A percentile compares a stretch with the other conserved stretches of the same genome.
phyloP scores from a whole-genome alignment of 2,113 vertebrate genomes.

The Mungos mungo region DNA sequence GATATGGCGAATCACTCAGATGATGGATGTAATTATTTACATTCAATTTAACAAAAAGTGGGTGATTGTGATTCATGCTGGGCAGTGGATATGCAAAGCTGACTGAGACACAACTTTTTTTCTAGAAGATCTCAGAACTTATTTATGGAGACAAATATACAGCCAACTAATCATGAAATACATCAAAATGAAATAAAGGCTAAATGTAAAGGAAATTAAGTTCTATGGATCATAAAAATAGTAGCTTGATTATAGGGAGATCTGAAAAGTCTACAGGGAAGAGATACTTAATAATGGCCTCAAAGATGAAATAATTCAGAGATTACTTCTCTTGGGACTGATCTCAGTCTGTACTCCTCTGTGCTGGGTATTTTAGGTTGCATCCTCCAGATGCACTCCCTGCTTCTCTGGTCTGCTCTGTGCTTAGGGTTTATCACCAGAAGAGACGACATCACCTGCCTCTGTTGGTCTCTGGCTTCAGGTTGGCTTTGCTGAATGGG shows the following conservation, averaged over 20 bases:
- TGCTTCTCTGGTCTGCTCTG: background rate
- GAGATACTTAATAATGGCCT: background rate
- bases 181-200: background rate
- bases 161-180: background rate
- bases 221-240: background rate
- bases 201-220: background rate
- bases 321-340: background rate
- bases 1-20: background rate
- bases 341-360: too few relatives aligned
- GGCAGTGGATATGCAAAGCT: background rate
- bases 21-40: background rate
- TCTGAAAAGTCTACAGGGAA: background rate
- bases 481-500: background rate
- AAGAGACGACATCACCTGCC: background rate
- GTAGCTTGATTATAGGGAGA: background rate
- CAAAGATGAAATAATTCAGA: background rate
- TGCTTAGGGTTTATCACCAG: background rate
- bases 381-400: background rate
- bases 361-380: background rate
- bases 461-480: background rate
- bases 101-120: background rate
- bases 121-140: background rate
- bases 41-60: conserved; percentile 13
- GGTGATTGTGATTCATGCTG: background rate
- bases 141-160: background rate